A percentile compares a stretch with the other conserved stretches of the same genome.
These are phyloP conservation scores for Corythornis vintsioides DNA, from an alignment of 2,113 vertebrate species.

Conservation along the genomic window DNA sequence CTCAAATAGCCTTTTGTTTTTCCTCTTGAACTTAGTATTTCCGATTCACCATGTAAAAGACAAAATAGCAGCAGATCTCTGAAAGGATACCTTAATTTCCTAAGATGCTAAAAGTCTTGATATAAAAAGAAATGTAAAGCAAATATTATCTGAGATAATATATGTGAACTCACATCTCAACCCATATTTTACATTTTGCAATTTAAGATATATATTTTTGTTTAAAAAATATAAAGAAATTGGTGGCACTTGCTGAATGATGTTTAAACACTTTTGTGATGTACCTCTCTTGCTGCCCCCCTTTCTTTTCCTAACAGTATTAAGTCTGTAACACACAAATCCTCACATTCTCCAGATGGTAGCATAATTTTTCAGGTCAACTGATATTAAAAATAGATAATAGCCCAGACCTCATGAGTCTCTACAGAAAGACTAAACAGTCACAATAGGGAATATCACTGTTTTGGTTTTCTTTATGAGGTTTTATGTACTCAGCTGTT, in stretches of 20 bases:
- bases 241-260: constrained; percentile 54
- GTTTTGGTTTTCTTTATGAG: constrained; percentile 91
- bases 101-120: background rate
- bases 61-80: background rate
- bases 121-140: background rate
- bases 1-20: background rate
- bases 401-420: constrained; percentile 78
- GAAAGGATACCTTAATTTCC: background rate
- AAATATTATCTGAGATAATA: constrained; percentile 17
- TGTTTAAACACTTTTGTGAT: constrained; percentile 33
- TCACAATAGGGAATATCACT: constrained; percentile 89
- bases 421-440: constrained; percentile 95
- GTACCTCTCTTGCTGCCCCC: background rate
- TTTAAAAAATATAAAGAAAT: background rate
- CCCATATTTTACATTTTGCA: background rate
- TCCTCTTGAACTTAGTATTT: background rate
- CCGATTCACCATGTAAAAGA: background rate
- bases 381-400: constrained; percentile 90
- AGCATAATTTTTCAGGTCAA: constrained; percentile 86
- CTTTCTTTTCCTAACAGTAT: background rate
- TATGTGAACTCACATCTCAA: background rate
- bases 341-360: constrained; percentile 80
- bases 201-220: constrained; percentile 1
- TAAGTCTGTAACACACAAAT: constrained; percentile 52
- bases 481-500: constrained; percentile 95